Conservation (phyloP, 2,113 vertebrate genomes). For the Hydropotes inermis region DNA sequence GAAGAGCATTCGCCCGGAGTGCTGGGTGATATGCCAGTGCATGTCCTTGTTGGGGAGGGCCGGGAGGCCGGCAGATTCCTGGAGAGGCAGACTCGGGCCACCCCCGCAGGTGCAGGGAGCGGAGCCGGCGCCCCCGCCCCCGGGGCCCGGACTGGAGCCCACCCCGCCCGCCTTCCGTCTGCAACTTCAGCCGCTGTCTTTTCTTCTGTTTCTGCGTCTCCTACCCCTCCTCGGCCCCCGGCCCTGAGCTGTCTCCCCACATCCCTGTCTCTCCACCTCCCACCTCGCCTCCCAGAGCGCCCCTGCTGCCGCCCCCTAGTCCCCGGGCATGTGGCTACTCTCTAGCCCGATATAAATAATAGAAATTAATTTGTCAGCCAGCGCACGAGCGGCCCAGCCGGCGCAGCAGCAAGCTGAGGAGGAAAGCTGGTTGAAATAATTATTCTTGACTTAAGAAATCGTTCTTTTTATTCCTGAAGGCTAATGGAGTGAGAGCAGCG, state of each 20-base stretch:
- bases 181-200: neutral
- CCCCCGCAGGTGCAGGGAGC: neutral
- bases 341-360: conserved; percentile 80
- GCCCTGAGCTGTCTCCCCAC: neutral
- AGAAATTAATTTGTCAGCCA: conserved; percentile 83
- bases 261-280: neutral
- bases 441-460: conserved; percentile 81
- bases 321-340: conserved; percentile 51
- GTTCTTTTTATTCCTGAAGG: conserved; percentile 82
- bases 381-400: conserved; percentile 51
- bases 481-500: conserved; percentile 82
- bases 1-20: neutral
- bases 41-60: neutral
- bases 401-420: conserved; percentile 66
- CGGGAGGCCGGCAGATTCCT: neutral
- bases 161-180: neutral
- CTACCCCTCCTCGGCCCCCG: neutral
- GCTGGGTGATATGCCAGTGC: conserved; percentile 18
- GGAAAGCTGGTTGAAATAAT: conserved; percentile 84
- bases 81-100: rapidly evolving
- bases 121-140: neutral
- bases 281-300: neutral
- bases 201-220: neutral
- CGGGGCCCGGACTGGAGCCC: neutral
- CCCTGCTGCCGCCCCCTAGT: neutral